Percentiles rank a stretch among this genome's conserved stretches.
phyloP scores from a whole-genome alignment of 2,888 invertebrate genomes.

The Caprella mutica region DNA sequence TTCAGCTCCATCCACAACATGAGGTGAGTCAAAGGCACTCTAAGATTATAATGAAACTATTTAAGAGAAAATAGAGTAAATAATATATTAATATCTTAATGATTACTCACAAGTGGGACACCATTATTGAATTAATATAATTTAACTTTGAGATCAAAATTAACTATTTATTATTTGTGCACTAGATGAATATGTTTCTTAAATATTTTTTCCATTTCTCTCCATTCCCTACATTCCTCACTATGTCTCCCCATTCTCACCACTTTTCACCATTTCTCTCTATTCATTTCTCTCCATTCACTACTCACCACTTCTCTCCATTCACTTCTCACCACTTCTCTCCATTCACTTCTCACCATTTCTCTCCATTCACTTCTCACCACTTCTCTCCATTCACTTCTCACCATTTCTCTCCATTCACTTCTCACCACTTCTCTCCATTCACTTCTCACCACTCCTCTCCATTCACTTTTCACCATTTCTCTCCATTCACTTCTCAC shows the following conservation, averaged over 20 bases:
- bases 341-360: too few relatives aligned
- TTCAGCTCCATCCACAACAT: conserved; percentile 48
- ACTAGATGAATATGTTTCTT: too few relatives aligned
- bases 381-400: background rate
- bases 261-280: conserved; percentile 14
- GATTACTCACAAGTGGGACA: background rate
- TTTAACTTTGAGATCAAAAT: too few relatives aligned
- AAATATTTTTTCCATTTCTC: conserved; percentile 1
- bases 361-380: background rate
- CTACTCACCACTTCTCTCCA: background rate
- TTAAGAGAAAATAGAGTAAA: background rate
- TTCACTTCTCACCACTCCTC: background rate
- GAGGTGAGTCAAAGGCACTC: conserved; percentile 40
- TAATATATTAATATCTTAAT: background rate
- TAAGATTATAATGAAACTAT: background rate
- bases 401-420: background rate
- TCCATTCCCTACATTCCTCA: background rate
- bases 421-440: background rate
- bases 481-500: background rate
- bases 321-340: background rate
- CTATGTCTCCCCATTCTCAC: background rate
- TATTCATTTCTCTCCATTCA: background rate
- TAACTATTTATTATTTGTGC: background rate
- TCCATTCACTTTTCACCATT: background rate
- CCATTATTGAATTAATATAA: background rate